Conservation (phyloP, 2,797 vertebrate species). For the Urophycis tenuis region DNA sequence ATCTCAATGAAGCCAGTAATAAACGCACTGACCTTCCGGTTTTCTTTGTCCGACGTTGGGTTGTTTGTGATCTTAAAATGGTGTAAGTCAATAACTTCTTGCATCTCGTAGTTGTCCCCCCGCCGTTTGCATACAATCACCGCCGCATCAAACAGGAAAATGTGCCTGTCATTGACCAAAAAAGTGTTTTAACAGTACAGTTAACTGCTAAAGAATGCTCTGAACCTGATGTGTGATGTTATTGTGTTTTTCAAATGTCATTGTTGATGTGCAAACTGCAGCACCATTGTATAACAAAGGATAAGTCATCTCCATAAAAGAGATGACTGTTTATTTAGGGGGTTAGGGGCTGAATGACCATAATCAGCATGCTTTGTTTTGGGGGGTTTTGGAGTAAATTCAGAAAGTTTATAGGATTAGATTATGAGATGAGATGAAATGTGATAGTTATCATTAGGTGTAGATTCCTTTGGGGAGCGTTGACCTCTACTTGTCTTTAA, state of each 20-base stretch:
- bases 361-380: too few relatives aligned
- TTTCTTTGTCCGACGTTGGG: constrained; percentile 93
- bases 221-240: neutral
- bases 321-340: neutral
- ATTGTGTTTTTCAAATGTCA: neutral
- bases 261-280: neutral
- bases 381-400: too few relatives aligned
- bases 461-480: too few relatives aligned
- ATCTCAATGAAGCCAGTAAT: neutral
- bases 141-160: constrained; percentile 92
- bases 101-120: constrained; percentile 97
- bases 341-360: neutral
- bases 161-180: constrained; percentile 73
- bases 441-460: too few relatives aligned
- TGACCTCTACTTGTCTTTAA: too few relatives aligned
- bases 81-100: constrained; percentile 93
- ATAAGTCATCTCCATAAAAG: neutral
- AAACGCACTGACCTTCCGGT: constrained; percentile 78
- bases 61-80: constrained; percentile 96
- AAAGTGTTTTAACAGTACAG: neutral
- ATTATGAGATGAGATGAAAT: too few relatives aligned
- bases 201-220: neutral
- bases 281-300: neutral
- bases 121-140: constrained; percentile 93
- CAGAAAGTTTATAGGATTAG: too few relatives aligned